Evolutionary conservation across 1,140 invertebrate genomes (phyloP), one percentile per base, ranked within the genome.

Genomic region (Drosophila ananassae): DNA sequence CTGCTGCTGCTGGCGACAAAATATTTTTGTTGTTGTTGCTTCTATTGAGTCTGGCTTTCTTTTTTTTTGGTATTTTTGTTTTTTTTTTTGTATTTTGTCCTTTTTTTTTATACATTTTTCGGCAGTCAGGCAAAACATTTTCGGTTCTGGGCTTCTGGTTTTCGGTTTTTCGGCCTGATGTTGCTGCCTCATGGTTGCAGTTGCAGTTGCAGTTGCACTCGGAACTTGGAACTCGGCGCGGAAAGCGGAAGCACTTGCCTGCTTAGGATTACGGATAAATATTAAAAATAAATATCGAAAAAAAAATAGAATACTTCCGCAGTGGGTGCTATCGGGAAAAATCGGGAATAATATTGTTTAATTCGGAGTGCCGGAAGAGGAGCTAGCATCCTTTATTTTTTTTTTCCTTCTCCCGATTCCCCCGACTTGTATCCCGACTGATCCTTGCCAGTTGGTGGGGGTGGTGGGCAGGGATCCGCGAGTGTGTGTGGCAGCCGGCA

Each of bases 51-150:
- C 66, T 79, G 55, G 37, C 46, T 52, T 69, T 62, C 44, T 57
- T 58, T 67, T 73, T 56, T 24, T 52, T 60, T 47, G 17, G 17
- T 17, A 17, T 54, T 66, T 21, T 46, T 46, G 7, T 41, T 41
- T n/a, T 25, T 12, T 12, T 24, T 51, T 34, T 28, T 28, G 21
- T 21, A 56, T 59, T 73, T 64, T 63, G 34, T 3, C 25, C 25
- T n/a, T 28, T 48, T 53, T 56, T 60, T 32, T 12, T 60, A 32
- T 21, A 52, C 32, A 83, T 79, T 73, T 80, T 85, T 84, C 59
- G 82, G 68, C 81, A 81, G 81, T 64, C 76, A 84, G 79, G 78
- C 73, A 81, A 79, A 73, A 85, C 81, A 84, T 87, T 85, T 87
- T 81, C 37, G 73, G 73, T 72, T 71, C 60, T 67, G 48, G 60